A percentile compares a stretch with the other conserved stretches of the same genome.
Evolutionary conservation across 1,140 invertebrate genomes (phyloP).

Genomic region (Drosophila ananassae): DNA sequence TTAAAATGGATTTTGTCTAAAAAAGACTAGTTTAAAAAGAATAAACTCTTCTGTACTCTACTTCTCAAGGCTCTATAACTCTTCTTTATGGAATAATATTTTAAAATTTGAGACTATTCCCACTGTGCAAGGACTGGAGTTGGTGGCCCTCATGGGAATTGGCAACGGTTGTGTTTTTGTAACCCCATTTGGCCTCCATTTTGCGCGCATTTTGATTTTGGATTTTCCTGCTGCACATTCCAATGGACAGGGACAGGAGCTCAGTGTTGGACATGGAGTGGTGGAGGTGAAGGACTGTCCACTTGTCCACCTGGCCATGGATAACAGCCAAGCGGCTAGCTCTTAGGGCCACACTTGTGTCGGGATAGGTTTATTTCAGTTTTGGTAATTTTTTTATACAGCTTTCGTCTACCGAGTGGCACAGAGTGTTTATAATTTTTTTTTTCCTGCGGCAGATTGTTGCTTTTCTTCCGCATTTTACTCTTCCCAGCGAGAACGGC

Average conservation of each 20-base stretch:
- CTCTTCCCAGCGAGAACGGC: not conserved
- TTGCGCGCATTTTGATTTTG: conserved; percentile 76
- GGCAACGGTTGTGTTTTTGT: conserved; percentile 64
- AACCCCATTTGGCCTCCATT: conserved; percentile 80
- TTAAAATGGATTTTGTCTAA: too few relatives aligned
- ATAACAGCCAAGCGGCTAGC: conserved; percentile 27
- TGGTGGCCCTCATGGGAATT: conserved; percentile 54
- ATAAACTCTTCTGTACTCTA: too few relatives aligned
- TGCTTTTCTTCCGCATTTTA: conserved; percentile 25
- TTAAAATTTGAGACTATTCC: not conserved
- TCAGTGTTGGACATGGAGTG: not conserved
- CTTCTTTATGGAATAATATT: not conserved
- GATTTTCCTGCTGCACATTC: conserved; percentile 58
- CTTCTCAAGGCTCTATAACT: too few relatives aligned
- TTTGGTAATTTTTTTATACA: conserved; percentile 59
- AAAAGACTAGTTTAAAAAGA: too few relatives aligned
- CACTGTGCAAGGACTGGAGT: conserved; percentile 41
- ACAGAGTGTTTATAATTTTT: conserved; percentile 58
- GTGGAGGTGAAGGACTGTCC: not conserved
- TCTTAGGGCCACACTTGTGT: not conserved
- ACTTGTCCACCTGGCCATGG: conserved; percentile 32
- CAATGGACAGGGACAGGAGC: conserved; percentile 25
- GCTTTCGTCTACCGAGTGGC: conserved; percentile 29
- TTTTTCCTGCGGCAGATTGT: conserved; percentile 52
- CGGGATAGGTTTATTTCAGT: conserved; percentile 28